Conservation (phyloP, 1,140 invertebrate genomes). For the Bombus pyrosoma region DNA sequence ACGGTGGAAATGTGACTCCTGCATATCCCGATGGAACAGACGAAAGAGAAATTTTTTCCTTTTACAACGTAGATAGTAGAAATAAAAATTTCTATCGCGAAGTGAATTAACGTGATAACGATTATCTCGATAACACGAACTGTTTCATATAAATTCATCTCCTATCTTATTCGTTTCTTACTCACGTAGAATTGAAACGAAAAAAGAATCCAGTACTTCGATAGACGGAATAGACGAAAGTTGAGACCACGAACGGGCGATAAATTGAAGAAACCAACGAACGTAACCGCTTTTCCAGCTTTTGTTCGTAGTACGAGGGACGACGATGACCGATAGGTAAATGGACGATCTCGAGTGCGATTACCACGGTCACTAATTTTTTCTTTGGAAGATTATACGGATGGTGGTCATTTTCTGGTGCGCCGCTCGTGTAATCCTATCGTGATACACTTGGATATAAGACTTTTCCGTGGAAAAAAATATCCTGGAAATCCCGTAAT, state of each 20-base stretch:
- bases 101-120: background rate
- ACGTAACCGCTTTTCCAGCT: background rate
- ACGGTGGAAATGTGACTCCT: constrained; percentile 15
- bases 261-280: background rate
- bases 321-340: background rate
- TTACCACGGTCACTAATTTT: constrained; percentile 60
- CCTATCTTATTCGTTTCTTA: background rate
- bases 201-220: background rate
- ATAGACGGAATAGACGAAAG: background rate
- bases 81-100: background rate
- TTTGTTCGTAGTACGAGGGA: background rate
- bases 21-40: background rate
- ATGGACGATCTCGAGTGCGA: constrained; percentile 2
- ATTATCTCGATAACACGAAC: background rate
- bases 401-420: constrained; percentile 73
- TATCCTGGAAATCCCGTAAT: constrained; percentile 76
- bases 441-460: constrained; percentile 75
- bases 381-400: constrained; percentile 73
- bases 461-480: constrained; percentile 71
- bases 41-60: background rate
- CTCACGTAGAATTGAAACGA: background rate
- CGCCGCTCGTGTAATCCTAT: constrained; percentile 74
- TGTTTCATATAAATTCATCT: background rate
- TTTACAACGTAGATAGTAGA: background rate
- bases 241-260: background rate